Conservation (phyloP, 2,888 invertebrate species). For the Rhopalosiphum nymphaeae region DNA sequence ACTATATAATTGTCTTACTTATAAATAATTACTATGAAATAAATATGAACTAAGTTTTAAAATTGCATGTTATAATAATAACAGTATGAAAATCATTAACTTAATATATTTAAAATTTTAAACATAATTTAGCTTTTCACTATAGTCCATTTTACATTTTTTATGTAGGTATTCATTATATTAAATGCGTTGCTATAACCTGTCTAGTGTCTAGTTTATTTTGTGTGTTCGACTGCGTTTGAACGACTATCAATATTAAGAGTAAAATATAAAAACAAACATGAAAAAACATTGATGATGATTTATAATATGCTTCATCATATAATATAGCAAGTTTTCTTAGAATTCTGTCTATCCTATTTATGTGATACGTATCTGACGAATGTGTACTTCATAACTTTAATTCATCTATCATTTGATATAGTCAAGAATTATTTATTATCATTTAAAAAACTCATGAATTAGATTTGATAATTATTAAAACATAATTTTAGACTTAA, state of each 20-base stretch:
- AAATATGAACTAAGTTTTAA: neutral
- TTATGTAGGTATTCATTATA: neutral
- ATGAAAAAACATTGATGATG: constrained; percentile 23
- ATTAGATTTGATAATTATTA: neutral
- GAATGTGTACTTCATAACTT: neutral
- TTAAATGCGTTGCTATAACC: neutral
- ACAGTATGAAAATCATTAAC: neutral
- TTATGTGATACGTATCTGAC: neutral
- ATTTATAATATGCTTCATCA: constrained; percentile 24
- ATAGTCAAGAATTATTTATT: neutral
- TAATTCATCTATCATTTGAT: neutral
- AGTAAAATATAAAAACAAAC: neutral
- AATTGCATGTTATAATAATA: neutral
- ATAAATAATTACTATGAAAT: neutral
- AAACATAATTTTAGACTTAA: neutral
- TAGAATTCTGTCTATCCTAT: neutral
- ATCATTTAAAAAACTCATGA: neutral
- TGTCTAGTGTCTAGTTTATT: neutral
- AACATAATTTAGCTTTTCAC: neutral
- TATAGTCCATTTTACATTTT: neutral
- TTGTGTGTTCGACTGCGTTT: neutral
- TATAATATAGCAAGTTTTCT: neutral
- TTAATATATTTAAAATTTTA: neutral
- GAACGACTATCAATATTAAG: constrained; percentile 18
- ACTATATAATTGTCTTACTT: neutral